A percentile compares a stretch with the other conserved stretches of the same genome.
Conservation (phyloP, 2,888 invertebrate species). For the Drosophila gaucha region DNA sequence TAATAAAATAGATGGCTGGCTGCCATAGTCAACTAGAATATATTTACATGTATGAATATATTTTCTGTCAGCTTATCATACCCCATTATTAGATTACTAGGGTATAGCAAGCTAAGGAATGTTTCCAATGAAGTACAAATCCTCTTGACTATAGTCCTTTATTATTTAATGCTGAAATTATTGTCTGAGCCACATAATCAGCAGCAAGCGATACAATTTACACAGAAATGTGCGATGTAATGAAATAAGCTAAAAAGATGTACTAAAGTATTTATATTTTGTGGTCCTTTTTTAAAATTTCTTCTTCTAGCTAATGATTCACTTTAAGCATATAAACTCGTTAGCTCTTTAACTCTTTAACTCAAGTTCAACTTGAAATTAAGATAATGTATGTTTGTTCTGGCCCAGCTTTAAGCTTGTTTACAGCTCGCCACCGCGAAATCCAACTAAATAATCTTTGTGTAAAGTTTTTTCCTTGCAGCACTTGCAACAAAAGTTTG, state of each 20-base stretch:
- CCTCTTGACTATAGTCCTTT: not conserved
- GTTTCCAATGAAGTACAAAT: constrained; percentile 4
- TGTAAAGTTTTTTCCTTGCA: constrained; percentile 61
- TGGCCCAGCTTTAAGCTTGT: constrained; percentile 23
- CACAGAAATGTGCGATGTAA: too few species aligned
- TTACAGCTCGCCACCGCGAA: constrained; percentile 18
- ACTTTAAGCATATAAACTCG: not conserved
- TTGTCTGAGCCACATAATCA: too few species aligned
- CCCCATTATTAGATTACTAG: not conserved
- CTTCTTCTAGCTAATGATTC: too few species aligned
- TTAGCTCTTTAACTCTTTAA: not conserved
- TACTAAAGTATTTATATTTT: too few species aligned
- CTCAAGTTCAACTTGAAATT: not conserved
- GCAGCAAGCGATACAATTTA: too few species aligned
- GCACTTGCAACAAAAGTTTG: constrained; percentile 36
- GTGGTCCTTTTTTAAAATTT: too few species aligned
- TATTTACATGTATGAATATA: too few species aligned
- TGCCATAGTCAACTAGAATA: too few species aligned
- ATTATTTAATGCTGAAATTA: constrained; percentile 7
- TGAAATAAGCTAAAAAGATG: too few species aligned
- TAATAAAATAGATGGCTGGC: too few species aligned
- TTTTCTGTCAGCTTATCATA: not conserved
- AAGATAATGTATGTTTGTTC: constrained; percentile 8
- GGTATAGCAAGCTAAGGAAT: constrained; percentile 5
- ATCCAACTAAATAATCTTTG: constrained; percentile 65